These are phyloP conservation scores for Monopterus albus DNA, from an alignment of 2,113 vertebrate species.

Conservation along the genomic window DNA sequence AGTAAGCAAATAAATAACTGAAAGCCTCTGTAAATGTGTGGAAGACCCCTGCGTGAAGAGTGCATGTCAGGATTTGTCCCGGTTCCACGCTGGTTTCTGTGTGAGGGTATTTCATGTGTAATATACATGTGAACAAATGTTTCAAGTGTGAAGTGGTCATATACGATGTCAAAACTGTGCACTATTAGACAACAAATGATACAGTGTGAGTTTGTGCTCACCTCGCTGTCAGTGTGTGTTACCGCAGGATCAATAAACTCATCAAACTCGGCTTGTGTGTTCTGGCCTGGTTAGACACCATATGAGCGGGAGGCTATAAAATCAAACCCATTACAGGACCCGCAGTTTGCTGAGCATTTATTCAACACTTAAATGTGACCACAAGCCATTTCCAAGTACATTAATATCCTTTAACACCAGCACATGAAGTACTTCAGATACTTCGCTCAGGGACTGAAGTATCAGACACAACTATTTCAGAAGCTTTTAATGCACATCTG, in stretches of 20 bases:
- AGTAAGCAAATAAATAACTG: too few species aligned
- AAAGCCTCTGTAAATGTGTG: too few species aligned
- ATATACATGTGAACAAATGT: too few species aligned
- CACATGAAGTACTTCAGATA: background rate
- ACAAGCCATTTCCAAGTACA: conserved; percentile 8
- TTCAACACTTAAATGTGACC: conserved; percentile 41
- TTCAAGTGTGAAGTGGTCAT: too few species aligned
- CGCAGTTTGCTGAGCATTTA: conserved; percentile 19
- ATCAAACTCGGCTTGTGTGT: background rate
- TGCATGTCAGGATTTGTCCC: too few species aligned
- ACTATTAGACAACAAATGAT: too few species aligned
- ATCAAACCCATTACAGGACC: conserved; percentile 28
- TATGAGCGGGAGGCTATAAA: conserved; percentile 18
- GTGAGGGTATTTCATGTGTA: too few species aligned
- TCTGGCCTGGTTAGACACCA: background rate
- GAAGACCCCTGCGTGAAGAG: too few species aligned
- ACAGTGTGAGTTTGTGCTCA: background rate
- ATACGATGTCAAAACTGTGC: too few species aligned
- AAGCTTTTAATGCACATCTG: conserved; percentile 39
- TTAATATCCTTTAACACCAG: conserved; percentile 16
- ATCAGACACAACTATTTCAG: background rate
- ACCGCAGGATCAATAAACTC: conserved; percentile 19
- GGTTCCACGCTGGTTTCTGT: too few species aligned
- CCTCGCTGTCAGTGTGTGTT: background rate
- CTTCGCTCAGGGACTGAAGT: background rate